A percentile compares a stretch with the other conserved stretches of the same genome.
Evolutionary conservation across 2,113 vertebrate species (phyloP).

Genomic region (Epinephelus moara): DNA sequence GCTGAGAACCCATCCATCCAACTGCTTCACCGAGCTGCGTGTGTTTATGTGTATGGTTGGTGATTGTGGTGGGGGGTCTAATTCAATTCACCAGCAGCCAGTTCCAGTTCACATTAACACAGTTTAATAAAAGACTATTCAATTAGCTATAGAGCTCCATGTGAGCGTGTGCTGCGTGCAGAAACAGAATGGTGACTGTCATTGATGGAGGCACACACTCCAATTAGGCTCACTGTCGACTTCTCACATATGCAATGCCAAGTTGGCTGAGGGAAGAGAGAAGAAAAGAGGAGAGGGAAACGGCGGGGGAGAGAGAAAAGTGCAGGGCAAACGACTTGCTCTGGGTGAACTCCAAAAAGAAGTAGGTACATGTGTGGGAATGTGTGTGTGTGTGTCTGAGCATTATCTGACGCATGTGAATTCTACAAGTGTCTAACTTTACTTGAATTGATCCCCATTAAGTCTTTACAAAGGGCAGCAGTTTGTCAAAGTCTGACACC

Average conservation of each 20-base stretch:
- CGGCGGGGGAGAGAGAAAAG: conserved; percentile 15
- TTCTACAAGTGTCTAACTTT: conserved; percentile 46
- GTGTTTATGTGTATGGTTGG: conserved; percentile 38
- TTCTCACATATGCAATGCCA: conserved; percentile 66
- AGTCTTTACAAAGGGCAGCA: conserved; percentile 57
- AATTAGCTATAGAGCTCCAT: conserved; percentile 72
- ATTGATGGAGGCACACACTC: conserved; percentile 68
- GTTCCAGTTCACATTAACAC: conserved; percentile 75
- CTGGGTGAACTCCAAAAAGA: conserved; percentile 15
- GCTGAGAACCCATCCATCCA: conserved; percentile 30
- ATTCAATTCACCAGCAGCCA: conserved; percentile 77
- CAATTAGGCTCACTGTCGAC: conserved; percentile 78
- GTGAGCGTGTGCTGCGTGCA: conserved; percentile 44
- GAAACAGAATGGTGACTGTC: conserved; percentile 67
- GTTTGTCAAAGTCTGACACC: conserved; percentile 58
- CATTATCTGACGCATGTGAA: conserved; percentile 27
- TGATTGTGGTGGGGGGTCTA: conserved; percentile 61
- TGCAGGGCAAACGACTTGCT: conserved; percentile 7
- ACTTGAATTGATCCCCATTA: conserved; percentile 62
- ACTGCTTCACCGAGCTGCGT: conserved; percentile 29
- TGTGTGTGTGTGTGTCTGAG: conserved; percentile 5
- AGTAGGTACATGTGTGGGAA: conserved; percentile 21
- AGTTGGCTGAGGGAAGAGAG: conserved; percentile 51
- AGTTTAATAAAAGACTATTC: conserved; percentile 82
- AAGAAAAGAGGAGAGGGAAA: conserved; percentile 21